Base-by-base conservation (phyloP, 2,113 vertebrate species). In the Eublepharis macularius region DNA sequence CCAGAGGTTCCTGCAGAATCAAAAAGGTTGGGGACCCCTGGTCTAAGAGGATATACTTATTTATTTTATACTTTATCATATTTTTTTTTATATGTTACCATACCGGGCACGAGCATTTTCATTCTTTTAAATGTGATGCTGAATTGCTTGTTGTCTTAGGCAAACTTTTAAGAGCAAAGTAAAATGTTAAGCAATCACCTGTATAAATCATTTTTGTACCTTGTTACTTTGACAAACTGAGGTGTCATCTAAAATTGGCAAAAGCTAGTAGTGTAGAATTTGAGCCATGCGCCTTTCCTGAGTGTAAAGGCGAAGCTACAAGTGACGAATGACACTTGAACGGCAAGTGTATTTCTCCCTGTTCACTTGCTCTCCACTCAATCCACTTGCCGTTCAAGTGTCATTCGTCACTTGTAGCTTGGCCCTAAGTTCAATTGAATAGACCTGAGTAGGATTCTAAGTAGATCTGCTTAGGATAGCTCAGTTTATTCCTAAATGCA, bases 81-180 rank as follows among this genome's bases (percentile, higher is more conserved):
- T 17, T 36, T n/a, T 51, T 84, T 34, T 34, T 76, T 69, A 21
- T 32, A 29, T 13, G 47, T 39, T 43, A 36, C 14, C 32, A 47
- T 9, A 14, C 2, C 34, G 29, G 86, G 0, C 81, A 76, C 12
- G 70, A 8, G 26, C 3, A 84, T 77, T 84, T 49, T 3, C 57
- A 86, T 79, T 73, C 19, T 83, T 74, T 26, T 85, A 29, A 84
- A 7, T 86, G 87, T 80, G 65, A 73, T 14, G 7, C 3, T 2
- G 17, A 3, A 84, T 73, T n/a, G 2, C 12, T n/a, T 78, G 63
- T 78, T 81, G 29, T 89, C 39, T 88, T 89, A 82, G 57, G 41
- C 87, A 93, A 93, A 90, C 16, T 74, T 65, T 70, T 84, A 83
- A 89, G 57, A 92, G 76, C 80, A 83, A 87, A 60, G 49, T 84